These are phyloP conservation scores for Phaetusa simplex DNA, from an alignment of 2,113 vertebrate species.

Conservation along the genomic window DNA sequence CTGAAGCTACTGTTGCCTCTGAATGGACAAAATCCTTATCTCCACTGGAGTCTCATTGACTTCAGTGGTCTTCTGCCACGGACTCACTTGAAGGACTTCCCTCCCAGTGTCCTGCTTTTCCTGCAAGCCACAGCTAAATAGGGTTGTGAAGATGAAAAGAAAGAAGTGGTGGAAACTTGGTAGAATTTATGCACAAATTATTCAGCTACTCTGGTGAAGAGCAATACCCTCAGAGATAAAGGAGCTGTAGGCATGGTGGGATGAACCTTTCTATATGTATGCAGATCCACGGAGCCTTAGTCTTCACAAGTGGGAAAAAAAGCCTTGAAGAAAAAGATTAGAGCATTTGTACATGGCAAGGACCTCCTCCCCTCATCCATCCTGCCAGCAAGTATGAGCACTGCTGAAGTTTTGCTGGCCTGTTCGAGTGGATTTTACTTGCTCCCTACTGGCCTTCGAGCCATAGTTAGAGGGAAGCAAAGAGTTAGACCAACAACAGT, in stretches of 20 bases:
- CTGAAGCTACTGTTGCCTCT: background rate
- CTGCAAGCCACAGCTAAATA: background rate
- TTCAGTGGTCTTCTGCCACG: background rate
- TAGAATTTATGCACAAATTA: background rate
- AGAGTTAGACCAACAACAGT: background rate
- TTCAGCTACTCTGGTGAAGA: background rate
- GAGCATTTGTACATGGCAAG: background rate
- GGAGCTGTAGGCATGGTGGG: background rate
- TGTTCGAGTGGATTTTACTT: background rate
- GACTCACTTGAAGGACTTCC: background rate
- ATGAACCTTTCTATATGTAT: background rate
- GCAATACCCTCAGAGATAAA: background rate
- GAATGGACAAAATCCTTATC: background rate
- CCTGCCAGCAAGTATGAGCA: background rate
- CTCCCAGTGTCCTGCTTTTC: background rate
- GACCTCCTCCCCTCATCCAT: background rate
- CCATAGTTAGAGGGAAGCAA: background rate
- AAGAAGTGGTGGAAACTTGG: background rate
- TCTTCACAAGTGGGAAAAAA: background rate
- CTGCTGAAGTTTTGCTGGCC: background rate
- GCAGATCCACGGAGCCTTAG: background rate
- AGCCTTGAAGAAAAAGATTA: background rate
- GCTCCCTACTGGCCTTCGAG: background rate
- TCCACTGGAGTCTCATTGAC: background rate
- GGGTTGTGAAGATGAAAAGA: background rate